Base-by-base conservation (phyloP, 92 coral and sea anemone species). In the Micromussa lordhowensis region DNA sequence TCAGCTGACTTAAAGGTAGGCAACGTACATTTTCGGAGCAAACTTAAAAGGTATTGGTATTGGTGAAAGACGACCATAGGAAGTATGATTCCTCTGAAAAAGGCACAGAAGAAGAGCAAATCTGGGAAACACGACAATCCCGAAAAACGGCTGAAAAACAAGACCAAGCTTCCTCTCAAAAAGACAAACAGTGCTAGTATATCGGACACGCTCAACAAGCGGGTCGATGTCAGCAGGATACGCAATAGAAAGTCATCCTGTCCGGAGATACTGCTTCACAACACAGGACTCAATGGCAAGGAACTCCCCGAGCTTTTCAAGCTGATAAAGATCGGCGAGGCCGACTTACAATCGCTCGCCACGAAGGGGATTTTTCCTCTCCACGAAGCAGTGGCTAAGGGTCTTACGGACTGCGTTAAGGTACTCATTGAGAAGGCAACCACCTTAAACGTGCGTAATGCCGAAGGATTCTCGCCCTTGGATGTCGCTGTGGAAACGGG, bases 401-500 rank as follows among this genome's bases (percentile, higher is more conserved):
- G 96, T 0, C 82, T 94, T 15, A 85, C 87, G 55, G 92, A 90
- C n/a, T 81, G 86, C 54, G 94, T 90, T 28, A 87, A 87, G 16
- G 73, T 83, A 0, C 85, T 94, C 54, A 82, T 94, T 51, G 92
- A 92, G 57, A 86, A 91, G 48, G 95, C 92, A 7, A 86, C 90
- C 29, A 91, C 93, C 28, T 71, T 94, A 63, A 90, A 88, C 55
- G 80, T 94, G 53, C 90, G 88, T 29, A 92, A 90, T 3, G 80
- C 93, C 22, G 96, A 94, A 54, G 96, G 96, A 5, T 66, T 68
- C 31, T 89, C 93, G 18, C 92, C 96, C 3, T 77, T 94, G 36
- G 96, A 94, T 54, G 79, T 93, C 13, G 96, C 96, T 6, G 92
- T 94, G 51, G 83, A 88, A 57, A 89, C 95, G 24, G 96, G 96